Base-by-base conservation (phyloP, 2,888 invertebrate species). In the Seira musarum region DNA sequence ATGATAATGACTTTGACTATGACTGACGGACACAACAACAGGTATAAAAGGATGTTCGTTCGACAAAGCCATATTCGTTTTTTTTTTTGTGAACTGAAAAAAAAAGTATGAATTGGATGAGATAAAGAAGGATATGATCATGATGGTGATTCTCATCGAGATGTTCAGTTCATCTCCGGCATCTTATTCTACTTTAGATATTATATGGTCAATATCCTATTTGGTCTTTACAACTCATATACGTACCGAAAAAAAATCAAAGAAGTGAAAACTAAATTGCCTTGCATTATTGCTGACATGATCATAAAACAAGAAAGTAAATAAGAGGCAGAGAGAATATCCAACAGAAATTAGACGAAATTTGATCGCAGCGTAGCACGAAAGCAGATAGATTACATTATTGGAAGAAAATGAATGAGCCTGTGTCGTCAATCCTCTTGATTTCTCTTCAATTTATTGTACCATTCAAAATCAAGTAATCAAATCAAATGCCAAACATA, bases 1-100 rank as follows among this genome's bases (percentile, higher is more conserved):
- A 69, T 76, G 70, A 76, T 76, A 70, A 76, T 76, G 70, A 69
- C 64, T 70, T 69, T 76, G 70, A 70, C 57, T 40, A 40, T 70
- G 76, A 69, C 69, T 64, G 69, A 76, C 69, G 63, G 63, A 63
- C 63, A 63, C 21, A 63, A 63, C 8, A 46, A 46, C 19, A 57
- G 19, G 19, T n/a, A 57, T 57, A n/a, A 17, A 57, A 17, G 17
- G n/a, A n/a, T n/a, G 57, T 40, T 40, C 40, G 5, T 13, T 40
- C 40, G 5, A 40, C 40, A 13, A 40, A 40, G 13, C 13, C 40
- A 40, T 40, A 8, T 5, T 40, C 40, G 6, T 13, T 40, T 8
- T 40, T 13, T 40, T 13, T 40, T 40, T 40, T 13, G 40, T 40
- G 40, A 40, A 40, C 6, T 40, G 40, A 40, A 40, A 5, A 8